phyloP scores from a whole-genome alignment of 2,113 vertebrate genomes.

The Eretmochelys imbricata region DNA sequence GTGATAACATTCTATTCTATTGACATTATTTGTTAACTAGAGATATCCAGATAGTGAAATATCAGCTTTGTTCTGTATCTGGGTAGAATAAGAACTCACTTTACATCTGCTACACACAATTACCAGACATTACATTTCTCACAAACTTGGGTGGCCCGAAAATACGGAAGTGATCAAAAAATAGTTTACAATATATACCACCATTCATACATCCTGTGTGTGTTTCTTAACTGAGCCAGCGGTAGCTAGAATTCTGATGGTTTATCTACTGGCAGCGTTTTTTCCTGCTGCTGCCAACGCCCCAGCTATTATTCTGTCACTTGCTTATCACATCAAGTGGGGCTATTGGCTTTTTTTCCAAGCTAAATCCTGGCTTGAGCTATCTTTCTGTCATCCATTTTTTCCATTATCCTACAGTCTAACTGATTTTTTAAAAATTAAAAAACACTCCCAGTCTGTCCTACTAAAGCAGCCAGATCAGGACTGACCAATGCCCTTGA shows the following conservation, averaged over 20 bases:
- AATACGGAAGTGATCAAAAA: neutral
- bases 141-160: neutral
- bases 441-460: neutral
- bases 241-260: neutral
- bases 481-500: neutral
- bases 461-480: neutral
- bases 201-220: neutral
- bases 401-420: neutral
- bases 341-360: neutral
- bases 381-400: neutral
- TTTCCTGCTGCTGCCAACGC: neutral
- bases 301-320: neutral
- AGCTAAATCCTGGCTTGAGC: neutral
- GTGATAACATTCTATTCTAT: slow-evolving; percentile 66
- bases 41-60: slow-evolving; percentile 57
- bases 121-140: accelerated
- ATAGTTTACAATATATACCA: neutral
- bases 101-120: slow-evolving; percentile 24
- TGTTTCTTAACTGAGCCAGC: neutral
- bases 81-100: slow-evolving; percentile 21
- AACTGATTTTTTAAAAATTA: neutral
- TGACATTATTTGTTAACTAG: slow-evolving; percentile 68
- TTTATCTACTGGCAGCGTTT: neutral
- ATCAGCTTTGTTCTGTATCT: slow-evolving; percentile 47
- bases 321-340: neutral